Evolutionary conservation across 2,797 vertebrate species (phyloP), one percentile per base, ranked within the genome.

Genomic region (Paratrypauchen microcephalus): DNA sequence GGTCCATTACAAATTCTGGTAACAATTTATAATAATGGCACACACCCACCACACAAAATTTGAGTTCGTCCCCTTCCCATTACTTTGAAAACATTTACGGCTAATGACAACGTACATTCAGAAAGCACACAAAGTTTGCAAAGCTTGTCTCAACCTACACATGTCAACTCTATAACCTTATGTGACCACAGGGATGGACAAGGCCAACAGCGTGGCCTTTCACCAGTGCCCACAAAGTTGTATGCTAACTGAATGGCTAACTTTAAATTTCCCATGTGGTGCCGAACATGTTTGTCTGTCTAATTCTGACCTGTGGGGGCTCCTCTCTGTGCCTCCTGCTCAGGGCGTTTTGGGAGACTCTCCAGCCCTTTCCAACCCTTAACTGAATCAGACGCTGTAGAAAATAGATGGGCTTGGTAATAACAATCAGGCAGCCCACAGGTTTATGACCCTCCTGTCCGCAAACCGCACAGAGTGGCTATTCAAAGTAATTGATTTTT

Each of bases 401-500:
- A 57, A 65, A 69, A 67, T 73, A 57, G 55, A 74, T 64, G 28
- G 56, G 45, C 52, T 18, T 26, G 28, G 54, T 58, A 65, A 62
- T 73, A 66, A 66, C 65, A 72, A 78, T 74, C 16, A 66, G 55
- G 23, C 72, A 32, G n/a, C 57, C 60, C 15, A 54, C 21, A 58
- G 50, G 52, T 77, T 72, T 66, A 71, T 71, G 65, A 80, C 69
- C 55, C 4, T 9, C n/a, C 39, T 24, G 28, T 79, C 68, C 56
- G 59, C 59, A 30, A 13, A 15, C 26, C 12, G 24, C 65, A 67
- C 58, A 76, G 24, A 77, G 39, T 50, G 39, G 64, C 60, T 8
- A 66, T 71, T 76, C 56, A 76, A 76, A 77, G 26, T 65, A 77
- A 71, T 69, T 9, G 66, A 77, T 65, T 67, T 75, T 83, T 78